These are phyloP conservation scores for Ivindomyrus marchei DNA, from an alignment of 2,113 vertebrate genomes.

Conservation along the genomic window DNA sequence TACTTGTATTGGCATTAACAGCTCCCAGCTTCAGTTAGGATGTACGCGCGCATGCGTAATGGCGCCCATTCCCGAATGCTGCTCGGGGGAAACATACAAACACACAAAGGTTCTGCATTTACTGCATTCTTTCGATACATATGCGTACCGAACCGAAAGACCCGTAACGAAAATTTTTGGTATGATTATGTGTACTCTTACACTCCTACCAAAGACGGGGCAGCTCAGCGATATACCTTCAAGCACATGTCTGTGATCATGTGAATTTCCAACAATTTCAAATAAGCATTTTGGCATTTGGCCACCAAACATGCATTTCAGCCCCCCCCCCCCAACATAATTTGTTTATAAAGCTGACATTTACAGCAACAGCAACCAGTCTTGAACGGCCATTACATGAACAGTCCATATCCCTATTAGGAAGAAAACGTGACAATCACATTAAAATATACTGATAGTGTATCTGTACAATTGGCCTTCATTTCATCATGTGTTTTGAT, in stretches of 20 bases:
- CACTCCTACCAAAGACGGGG: neutral
- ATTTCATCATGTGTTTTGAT: neutral
- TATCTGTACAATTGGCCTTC: neutral
- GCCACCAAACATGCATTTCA: neutral
- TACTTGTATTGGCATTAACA: too few relatives aligned
- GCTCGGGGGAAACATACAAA: too few relatives aligned
- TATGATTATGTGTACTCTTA: too few relatives aligned
- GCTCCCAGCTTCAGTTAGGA: too few relatives aligned
- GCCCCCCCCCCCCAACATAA: neutral
- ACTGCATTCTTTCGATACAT: too few relatives aligned
- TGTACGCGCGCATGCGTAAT: too few relatives aligned
- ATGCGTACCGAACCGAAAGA: too few relatives aligned
- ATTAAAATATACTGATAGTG: neutral
- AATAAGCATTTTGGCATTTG: neutral
- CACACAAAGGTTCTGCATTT: too few relatives aligned
- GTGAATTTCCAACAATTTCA: neutral
- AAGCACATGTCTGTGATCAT: neutral
- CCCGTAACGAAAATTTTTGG: too few relatives aligned
- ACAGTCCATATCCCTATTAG: neutral
- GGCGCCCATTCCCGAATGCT: too few relatives aligned
- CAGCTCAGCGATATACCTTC: neutral
- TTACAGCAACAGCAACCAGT: neutral
- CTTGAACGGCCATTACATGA: neutral
- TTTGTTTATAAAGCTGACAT: neutral
- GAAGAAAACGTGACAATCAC: neutral